phyloP scores from a whole-genome alignment of 1,140 invertebrate genomes.

The Neodiprion lecontei region DNA sequence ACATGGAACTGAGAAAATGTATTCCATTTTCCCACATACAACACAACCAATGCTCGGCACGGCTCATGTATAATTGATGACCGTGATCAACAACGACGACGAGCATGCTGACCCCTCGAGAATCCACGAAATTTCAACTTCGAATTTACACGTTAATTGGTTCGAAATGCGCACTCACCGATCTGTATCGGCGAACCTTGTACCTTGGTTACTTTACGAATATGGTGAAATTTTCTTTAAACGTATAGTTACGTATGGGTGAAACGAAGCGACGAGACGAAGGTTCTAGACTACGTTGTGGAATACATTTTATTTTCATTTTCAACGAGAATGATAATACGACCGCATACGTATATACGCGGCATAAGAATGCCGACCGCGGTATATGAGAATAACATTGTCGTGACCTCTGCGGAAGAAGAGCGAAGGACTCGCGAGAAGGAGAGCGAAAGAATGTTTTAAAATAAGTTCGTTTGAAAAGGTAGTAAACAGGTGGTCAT shows the following conservation, averaged over 20 bases:
- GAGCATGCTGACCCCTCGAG: not conserved
- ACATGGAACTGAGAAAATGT: too few species aligned
- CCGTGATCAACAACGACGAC: not conserved
- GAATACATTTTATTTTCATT: too few species aligned
- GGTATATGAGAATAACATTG: not conserved
- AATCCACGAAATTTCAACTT: not conserved
- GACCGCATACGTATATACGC: too few species aligned
- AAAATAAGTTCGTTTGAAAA: not conserved
- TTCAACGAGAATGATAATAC: too few species aligned
- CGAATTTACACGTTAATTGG: not conserved
- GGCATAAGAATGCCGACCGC: too few species aligned
- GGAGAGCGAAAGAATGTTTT: not conserved
- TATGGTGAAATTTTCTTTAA: too few species aligned
- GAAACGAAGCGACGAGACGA: too few species aligned
- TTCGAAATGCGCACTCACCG: not conserved
- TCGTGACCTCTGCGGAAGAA: not conserved
- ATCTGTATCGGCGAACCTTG: conserved; percentile 1
- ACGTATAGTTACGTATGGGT: too few species aligned
- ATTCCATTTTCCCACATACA: too few species aligned
- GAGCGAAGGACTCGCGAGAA: not conserved
- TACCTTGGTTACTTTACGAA: not conserved
- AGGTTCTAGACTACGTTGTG: too few species aligned
- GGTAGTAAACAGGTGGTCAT: not conserved
- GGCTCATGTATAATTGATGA: not conserved
- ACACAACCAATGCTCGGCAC: not conserved